Base-by-base conservation (phyloP, 2,113 vertebrate species). In the Macroglossus sobrinus region DNA sequence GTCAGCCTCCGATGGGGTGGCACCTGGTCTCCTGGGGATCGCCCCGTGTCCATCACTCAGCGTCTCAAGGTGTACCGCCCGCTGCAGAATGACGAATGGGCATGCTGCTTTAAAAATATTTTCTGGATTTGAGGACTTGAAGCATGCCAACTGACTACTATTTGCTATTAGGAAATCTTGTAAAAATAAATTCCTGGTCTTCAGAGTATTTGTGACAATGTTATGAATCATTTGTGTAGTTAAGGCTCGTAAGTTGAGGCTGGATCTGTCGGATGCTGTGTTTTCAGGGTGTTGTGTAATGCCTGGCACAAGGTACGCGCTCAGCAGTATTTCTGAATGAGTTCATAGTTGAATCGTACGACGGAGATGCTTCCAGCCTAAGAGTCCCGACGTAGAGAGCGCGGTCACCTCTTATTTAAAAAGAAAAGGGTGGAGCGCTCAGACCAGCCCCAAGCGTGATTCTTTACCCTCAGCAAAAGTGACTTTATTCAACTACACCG, bases 311-410 rank as follows among this genome's bases (percentile, higher is more conserved):
- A 72, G 22, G 35, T 61, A 82, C 35, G 30, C 79, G 18, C 38
- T 86, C 13, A 89, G 84, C 91, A 84, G 90, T 91, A 80, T 57
- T 84, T 94, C 86, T 84, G 30, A 91, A 68, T 61, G 33, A 91
- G 76, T 81, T 92, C 38, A 38, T 33, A 89, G 80, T 86, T 88
- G 53, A 82, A 89, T 71, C 79, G 2, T 68, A 68, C 45, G 66
- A 19, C 24, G 71, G 35, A 96, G 57, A 57, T 68, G 74, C 80
- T 91, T 92, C 18, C 28, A 43, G 28, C 8, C 57, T n/a, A 24
- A 24, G 21, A 87, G 15, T 66, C 22, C 59, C 63, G 63, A n/a
- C 26, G 5, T 55, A 50, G 71, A 80, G 90, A 93, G 10, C 35
- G 40, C 80, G 45, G 59, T 19, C 74, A 55, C 53, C 40, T 81